A percentile compares a stretch with the other conserved stretches of the same genome.
Evolutionary conservation across 2,797 vertebrate species (phyloP).

Genomic region (Arrhamphus sclerolepis): DNA sequence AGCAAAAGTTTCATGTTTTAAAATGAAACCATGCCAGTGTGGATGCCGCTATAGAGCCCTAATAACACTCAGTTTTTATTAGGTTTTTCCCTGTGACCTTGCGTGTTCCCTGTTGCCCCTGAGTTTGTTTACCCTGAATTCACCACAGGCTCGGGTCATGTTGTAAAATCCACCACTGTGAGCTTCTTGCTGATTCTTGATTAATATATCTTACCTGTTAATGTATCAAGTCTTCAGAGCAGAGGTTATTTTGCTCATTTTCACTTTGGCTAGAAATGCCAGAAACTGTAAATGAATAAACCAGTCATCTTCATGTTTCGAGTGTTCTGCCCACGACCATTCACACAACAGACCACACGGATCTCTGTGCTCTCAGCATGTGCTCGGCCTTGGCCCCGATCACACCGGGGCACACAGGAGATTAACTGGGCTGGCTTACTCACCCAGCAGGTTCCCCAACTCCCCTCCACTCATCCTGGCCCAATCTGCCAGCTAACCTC

Average conservation of each 20-base stretch:
- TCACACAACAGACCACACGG: conserved; percentile 53
- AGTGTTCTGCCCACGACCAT: conserved; percentile 48
- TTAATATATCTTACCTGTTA: background rate
- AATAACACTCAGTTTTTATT: background rate
- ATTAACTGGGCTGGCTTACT: conserved; percentile 79
- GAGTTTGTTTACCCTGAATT: too few relatives aligned
- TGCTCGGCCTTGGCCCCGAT: conserved; percentile 73
- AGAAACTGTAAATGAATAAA: conserved; percentile 55
- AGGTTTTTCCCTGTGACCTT: background rate
- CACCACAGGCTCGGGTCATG: too few relatives aligned
- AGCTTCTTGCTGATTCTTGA: background rate
- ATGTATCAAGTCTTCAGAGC: background rate
- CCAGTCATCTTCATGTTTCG: conserved; percentile 34
- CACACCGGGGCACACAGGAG: conserved; percentile 76
- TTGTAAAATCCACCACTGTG: background rate
- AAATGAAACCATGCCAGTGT: too few relatives aligned
- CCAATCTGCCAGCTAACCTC: conserved; percentile 80
- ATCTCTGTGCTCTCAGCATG: conserved; percentile 60
- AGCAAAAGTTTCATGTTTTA: too few relatives aligned
- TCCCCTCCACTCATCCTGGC: conserved; percentile 77
- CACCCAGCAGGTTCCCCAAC: conserved; percentile 74
- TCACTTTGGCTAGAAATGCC: conserved; percentile 36
- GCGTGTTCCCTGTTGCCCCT: too few relatives aligned
- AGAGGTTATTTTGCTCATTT: conserved; percentile 30
- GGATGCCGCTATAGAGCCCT: background rate